Conservation (phyloP, 2,797 vertebrate species). For the Pristis pectinata region DNA sequence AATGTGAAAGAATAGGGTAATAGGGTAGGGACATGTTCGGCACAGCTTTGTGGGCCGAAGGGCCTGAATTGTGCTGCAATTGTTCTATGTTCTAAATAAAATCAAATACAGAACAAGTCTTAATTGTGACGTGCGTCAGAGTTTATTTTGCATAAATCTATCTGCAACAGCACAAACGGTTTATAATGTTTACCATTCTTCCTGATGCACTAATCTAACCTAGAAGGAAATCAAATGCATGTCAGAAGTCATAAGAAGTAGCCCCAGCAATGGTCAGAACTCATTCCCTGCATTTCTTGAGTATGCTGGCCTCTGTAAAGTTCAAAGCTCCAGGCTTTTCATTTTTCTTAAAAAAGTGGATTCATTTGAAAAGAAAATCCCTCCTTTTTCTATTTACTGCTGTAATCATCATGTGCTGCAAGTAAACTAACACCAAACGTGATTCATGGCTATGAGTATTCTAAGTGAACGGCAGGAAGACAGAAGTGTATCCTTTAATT, state of each 20-base stretch:
- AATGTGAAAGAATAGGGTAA: too few species aligned
- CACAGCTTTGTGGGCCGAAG: too few species aligned
- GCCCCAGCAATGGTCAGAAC: background rate
- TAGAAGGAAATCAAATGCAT: background rate
- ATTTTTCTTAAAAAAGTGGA: background rate
- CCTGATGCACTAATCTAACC: conserved; percentile 23
- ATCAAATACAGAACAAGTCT: background rate
- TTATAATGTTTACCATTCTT: conserved; percentile 14
- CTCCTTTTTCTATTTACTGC: background rate
- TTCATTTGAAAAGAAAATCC: background rate
- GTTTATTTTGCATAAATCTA: conserved; percentile 36
- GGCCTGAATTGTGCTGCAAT: too few species aligned
- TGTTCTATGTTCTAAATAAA: too few species aligned
- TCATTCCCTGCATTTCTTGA: background rate
- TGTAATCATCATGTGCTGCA: background rate
- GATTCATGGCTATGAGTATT: background rate
- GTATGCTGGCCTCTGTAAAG: background rate
- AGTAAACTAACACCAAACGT: background rate
- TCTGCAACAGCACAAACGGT: conserved; percentile 9
- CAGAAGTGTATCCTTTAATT: too few species aligned
- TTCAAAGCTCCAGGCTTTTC: conserved; percentile 31
- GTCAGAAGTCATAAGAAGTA: background rate
- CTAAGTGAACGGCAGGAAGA: background rate
- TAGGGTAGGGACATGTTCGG: too few species aligned
- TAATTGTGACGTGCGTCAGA: background rate